phyloP scores from a whole-genome alignment of 2,113 vertebrate species.

The Ochotona princeps region DNA sequence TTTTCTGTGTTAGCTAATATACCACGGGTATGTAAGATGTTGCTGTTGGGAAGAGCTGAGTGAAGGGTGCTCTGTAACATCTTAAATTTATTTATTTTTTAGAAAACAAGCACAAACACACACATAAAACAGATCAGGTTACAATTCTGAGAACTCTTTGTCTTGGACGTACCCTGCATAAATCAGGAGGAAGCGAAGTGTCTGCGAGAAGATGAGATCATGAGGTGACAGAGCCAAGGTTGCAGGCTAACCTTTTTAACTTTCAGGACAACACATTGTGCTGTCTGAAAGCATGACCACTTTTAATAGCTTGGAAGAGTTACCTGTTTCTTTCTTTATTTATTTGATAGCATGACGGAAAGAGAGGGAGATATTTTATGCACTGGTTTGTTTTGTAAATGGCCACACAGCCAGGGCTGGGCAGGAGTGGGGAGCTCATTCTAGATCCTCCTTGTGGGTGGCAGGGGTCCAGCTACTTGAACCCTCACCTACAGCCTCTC shows the following conservation, averaged over 20 bases:
- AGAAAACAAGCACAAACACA: not conserved
- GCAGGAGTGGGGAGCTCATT: no score
- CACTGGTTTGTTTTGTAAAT: no score
- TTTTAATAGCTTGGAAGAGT: no score
- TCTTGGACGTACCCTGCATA: not conserved
- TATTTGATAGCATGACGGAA: no score
- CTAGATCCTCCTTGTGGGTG: no score
- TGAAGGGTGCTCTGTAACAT: not conserved
- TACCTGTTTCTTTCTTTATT: no score
- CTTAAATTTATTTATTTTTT: not conserved
- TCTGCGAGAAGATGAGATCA: not conserved
- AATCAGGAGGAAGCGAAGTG: not conserved
- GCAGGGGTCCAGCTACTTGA: no score
- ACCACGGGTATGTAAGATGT: not conserved
- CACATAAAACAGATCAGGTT: not conserved
- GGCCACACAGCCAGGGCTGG: no score
- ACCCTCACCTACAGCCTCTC: no score
- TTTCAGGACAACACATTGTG: not conserved
- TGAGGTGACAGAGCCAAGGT: not conserved
- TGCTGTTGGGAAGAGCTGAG: not conserved
- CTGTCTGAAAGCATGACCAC: not conserved
- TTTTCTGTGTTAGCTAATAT: not conserved
- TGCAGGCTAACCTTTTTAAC: not conserved
- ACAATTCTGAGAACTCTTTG: not conserved
- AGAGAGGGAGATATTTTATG: no score